Evolutionary conservation across 2,888 invertebrate genomes (phyloP), one percentile per base, ranked within the genome.

Genomic region (Drosophila kokeensis): DNA sequence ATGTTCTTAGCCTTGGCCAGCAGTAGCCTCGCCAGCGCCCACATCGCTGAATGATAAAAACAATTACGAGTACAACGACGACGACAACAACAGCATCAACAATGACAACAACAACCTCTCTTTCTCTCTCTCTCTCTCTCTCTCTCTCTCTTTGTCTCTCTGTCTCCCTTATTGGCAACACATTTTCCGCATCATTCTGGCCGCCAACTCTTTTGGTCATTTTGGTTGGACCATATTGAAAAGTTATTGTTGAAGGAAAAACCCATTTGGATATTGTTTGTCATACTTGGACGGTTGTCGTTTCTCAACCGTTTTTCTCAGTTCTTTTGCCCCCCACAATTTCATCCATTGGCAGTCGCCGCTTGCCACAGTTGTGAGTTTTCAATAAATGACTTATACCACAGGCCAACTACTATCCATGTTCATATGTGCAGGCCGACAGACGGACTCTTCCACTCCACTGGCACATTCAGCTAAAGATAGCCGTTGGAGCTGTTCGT

Each of bases 201-300:
- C n/a, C 53, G 52, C 50, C 77, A 76, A 73, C 70, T 76, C 73
- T 81, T 82, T 87, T 72, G 85, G 85, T 77, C 81, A 85, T 83
- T 84, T 87, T 79, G 81, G 63, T 64, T 45, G 62, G 59, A 85
- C 82, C 85, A 87, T 87, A 85, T 85, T 85, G 88, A 85, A 85
- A 83, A 87, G 77, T 85, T 85, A 83, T 85, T 85, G 85, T 85
- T 83, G 81, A 75, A 77, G 87, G 79, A 85, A 79, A 83, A 85
- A 83, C 83, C 85, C 84, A 85, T 85, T 85, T 85, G 87, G 84
- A 85, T 87, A 85, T 87, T 85, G 87, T 85, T 85, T 85, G 84
- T 83, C 84, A 85, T 85, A 87, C 83, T 87, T 81, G 77, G 71
- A 62, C 65, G 70, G 64, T 55, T 60, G 69, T 65, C 63, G 53